Conservation (phyloP, 2,888 invertebrate genomes). For the Drosophila borealis region DNA sequence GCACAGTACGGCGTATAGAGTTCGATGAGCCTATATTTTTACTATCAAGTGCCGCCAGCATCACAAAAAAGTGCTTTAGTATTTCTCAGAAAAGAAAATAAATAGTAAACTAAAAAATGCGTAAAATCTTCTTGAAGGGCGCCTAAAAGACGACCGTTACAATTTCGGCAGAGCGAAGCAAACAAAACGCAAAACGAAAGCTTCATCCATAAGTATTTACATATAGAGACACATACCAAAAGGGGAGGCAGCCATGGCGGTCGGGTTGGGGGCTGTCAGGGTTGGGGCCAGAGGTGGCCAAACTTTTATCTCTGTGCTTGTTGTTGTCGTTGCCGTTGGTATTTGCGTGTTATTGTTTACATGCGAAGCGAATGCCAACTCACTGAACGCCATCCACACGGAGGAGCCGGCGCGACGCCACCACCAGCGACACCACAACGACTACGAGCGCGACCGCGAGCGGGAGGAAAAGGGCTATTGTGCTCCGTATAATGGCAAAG, state of each 20-base stretch:
- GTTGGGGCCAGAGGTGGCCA: slow-evolving; percentile 16
- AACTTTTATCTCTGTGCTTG: slow-evolving; percentile 35
- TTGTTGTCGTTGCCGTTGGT: slow-evolving; percentile 48
- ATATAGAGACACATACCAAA: slow-evolving; percentile 43
- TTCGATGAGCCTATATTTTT: slow-evolving; percentile 28
- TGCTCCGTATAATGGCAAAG: slow-evolving; percentile 93
- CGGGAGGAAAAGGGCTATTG: slow-evolving; percentile 89
- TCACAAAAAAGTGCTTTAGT: neutral
- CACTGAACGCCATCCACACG: slow-evolving; percentile 68
- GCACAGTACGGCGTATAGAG: slow-evolving; percentile 29
- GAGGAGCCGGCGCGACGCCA: slow-evolving; percentile 69
- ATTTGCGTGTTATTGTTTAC: slow-evolving; percentile 79
- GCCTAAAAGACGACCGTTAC: slow-evolving; percentile 11
- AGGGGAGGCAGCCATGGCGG: slow-evolving; percentile 55
- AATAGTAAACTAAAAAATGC: slow-evolving; percentile 17
- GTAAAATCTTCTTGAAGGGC: slow-evolving; percentile 11
- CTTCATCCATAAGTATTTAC: slow-evolving; percentile 41
- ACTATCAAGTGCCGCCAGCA: slow-evolving; percentile 14
- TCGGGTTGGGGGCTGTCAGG: slow-evolving; percentile 34
- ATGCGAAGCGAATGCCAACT: slow-evolving; percentile 61
- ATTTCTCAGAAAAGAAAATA: neutral
- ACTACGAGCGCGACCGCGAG: slow-evolving; percentile 51
- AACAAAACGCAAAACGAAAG: slow-evolving; percentile 15
- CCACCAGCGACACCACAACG: slow-evolving; percentile 71
- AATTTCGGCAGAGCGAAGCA: slow-evolving; percentile 3